A percentile compares a stretch with the other conserved stretches of the same genome.
phyloP scores from a whole-genome alignment of 2,888 invertebrate genomes.

The Hemaris fuciformis region DNA sequence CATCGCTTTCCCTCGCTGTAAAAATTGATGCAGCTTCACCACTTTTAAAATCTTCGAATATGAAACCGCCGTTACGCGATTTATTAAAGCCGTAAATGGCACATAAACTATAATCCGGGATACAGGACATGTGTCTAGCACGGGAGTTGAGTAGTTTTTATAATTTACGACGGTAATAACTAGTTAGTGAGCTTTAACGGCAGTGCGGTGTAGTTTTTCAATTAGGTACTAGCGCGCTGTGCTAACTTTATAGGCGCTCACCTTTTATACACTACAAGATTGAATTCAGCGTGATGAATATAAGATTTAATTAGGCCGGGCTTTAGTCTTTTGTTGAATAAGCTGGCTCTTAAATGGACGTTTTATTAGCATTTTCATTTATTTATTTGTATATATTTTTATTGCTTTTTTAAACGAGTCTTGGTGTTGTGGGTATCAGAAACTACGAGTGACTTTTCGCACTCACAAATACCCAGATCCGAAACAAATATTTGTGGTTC shows the following conservation, averaged over 20 bases:
- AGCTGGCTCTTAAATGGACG: not conserved
- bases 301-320: not conserved
- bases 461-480: too few species aligned
- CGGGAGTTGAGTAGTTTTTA: conserved; percentile 1
- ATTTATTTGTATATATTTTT: too few species aligned
- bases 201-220: conserved; percentile 14
- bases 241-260: not conserved
- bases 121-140: not conserved
- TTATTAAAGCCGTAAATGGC: not conserved
- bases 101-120: not conserved
- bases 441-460: too few species aligned
- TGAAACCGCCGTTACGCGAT: too few species aligned
- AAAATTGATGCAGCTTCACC: too few species aligned
- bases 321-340: not conserved
- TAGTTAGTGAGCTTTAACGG: conserved; percentile 7
- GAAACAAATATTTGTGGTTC: too few species aligned
- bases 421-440: too few species aligned
- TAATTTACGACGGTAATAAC: conserved; percentile 13
- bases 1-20: too few species aligned
- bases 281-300: not conserved
- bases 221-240: conserved; percentile 6
- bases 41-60: too few species aligned
- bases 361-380: too few species aligned
- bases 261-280: conserved; percentile 7
- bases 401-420: not conserved